Base-by-base conservation (phyloP, 2,113 vertebrate genomes). In the Arenaria interpres region DNA sequence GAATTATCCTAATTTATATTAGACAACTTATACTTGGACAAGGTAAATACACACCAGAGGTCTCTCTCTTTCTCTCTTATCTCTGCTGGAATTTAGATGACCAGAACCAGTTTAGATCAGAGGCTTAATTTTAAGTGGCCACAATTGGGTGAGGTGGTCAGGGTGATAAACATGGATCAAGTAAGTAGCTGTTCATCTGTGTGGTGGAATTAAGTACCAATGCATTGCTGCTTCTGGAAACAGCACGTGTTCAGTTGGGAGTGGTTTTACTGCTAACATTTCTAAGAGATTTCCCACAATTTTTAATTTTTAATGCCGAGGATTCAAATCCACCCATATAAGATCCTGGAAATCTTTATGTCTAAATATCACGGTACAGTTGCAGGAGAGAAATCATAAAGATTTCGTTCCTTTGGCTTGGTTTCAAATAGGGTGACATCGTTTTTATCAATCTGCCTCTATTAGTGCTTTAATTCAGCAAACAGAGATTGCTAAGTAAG, bases 391-490 rank as follows among this genome's bases (percentile, higher is more conserved):
- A 94, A 90, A 33, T 51, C 18, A 76, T 73, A n/a, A 72, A 35
- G 3, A 24, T 66, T 85, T 75, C 5, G 92, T 94, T 91, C 37
- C 10, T 91, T 89, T 93, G 93, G 53, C 48, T 93, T 85, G 17
- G 60, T 96, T 97, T 95, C 79, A 96, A 92, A 60, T 14, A 91
- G 74, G 30, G 33, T 95, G 86, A 92, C 54, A 91, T 95, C 30
- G 77, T 75, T 88, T 90, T 89, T 91, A 76, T 93, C 86, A 73
- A 89, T 45, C 57, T 92, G 62, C 54, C 43, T 95, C 74, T 94
- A 60, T 94, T 94, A 93, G 68, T 92, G 74, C 51, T 96, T 96
- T 93, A 88, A 92, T 96, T 97, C 89, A 95, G 33, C 63, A 90
- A 85, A 74, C 43, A 90, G 72, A 95, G 78, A 94, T 93, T 93